Conservation (phyloP, 2,113 vertebrate species). For the Otolemur garnettii region DNA sequence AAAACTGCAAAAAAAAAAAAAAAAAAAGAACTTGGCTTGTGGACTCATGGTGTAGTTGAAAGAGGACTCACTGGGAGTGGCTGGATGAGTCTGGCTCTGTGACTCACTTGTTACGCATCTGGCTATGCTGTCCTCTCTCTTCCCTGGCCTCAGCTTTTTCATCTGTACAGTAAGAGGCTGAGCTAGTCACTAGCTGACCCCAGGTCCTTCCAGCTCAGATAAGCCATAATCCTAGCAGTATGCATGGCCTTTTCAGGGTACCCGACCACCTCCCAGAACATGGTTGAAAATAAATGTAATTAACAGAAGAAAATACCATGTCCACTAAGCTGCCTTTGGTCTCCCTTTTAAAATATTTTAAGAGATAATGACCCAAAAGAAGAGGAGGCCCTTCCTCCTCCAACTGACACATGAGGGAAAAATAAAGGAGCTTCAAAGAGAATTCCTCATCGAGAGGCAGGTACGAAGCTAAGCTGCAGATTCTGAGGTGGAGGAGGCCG, state of each 20-base stretch:
- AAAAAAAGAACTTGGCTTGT: background rate
- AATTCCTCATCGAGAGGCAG: conserved; percentile 74
- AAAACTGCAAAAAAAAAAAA: no score
- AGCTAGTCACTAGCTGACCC: background rate
- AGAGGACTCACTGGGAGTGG: background rate
- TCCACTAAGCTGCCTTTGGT: conserved; percentile 50
- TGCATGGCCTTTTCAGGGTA: background rate
- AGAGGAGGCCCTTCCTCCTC: conserved; percentile 71
- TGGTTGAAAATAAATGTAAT: conserved; percentile 50
- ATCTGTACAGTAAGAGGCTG: background rate
- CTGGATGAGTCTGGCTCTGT: background rate
- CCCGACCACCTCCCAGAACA: background rate
- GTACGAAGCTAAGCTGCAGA: conserved; percentile 76
- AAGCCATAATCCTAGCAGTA: background rate
- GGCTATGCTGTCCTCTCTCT: background rate
- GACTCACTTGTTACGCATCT: fast-evolving
- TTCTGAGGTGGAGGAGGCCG: background rate
- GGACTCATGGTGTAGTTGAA: background rate
- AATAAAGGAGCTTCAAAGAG: conserved; percentile 79
- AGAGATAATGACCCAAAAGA: conserved; percentile 53
- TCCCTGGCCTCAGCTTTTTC: background rate
- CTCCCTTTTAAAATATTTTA: conserved; percentile 50
- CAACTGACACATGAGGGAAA: conserved; percentile 54
- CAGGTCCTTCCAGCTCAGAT: background rate
- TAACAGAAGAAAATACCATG: conserved; percentile 2